Evolutionary conservation across 2,797 vertebrate species (phyloP), one percentile per base, ranked within the genome.

Genomic region (Mormyrops attenuatus): DNA sequence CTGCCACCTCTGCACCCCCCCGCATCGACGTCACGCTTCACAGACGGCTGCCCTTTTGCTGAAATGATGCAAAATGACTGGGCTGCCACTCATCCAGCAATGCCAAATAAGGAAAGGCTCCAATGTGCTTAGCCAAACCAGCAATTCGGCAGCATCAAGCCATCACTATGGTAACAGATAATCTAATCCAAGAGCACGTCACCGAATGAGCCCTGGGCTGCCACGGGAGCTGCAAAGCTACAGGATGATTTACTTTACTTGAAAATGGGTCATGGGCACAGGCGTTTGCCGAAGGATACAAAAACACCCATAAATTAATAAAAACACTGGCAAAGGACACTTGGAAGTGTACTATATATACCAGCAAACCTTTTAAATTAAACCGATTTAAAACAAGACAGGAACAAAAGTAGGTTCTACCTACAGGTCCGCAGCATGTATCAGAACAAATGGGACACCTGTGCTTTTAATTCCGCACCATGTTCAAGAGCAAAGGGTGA

Each of bases 121-220:
- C 22, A 9, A 63, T 22, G 20, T 26, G 26, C 44, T 41, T 85
- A n/a, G 3, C 55, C 53, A 87, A 89, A 88, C 92, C 77, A 49
- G 85, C 53, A 90, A 50, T 90, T 89, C 86, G 89, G 80, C 89
- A 90, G 94, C 92, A 91, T 94, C 93, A 94, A 90, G 87, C 60
- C 85, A 41, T 94, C 92, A 88, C 95, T 92, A 94, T 94, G 89
- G 93, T 91, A 95, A 95, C 94, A 92, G 69, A 89, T 52, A 84
- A 89, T 89, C 92, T 88, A 89, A 80, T 66, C 73, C 73, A 80
- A 47, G 66, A 84, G 89, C n/a, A 88, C 69, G 88, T 90, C 63
- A 52, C 22, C 17, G 89, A 85, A 22, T 89, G 20, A 38, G 69
- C 89, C 7, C 30, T 20, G 26, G 52, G 17, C 6, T 88, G 41